Base-by-base conservation (phyloP, 2,113 vertebrate species). In the Gnathonemus longibarbis region DNA sequence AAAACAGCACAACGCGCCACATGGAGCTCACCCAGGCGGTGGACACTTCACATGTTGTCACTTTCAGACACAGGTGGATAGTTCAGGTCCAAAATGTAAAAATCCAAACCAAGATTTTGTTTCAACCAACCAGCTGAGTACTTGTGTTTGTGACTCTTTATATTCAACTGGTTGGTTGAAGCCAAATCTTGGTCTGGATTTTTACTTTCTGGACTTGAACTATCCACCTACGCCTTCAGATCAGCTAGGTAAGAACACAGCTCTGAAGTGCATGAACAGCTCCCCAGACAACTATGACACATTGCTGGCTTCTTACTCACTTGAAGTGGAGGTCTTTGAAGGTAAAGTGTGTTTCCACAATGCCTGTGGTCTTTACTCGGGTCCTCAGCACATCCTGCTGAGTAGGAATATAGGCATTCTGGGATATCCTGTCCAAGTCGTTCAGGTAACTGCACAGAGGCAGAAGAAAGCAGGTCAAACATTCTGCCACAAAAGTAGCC, bases 311-410 rank as follows among this genome's bases (percentile, higher is more conserved):
- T 77, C 27, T 52, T 49, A 96, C 98, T 97, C 93, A 99, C 98
- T 99, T 99, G 95, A 99, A 99, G 94, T 99, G 98, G 93, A 99
- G 97, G 93, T 99, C 98, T 95, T 99, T 99, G 96, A 99, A 99
- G 91, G 98, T 99, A 93, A 99, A 99, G 94, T 99, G 98, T 19
- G 98, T 99, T 95, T 99, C 98, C 93, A 99, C 98, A 92, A 99
- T 99, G 92, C 98, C 98, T 66, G 98, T 99, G 62, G 98, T 99
- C 96, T 99, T 99, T 93, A 99, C 98, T 94, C 98, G 96, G 92
- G 98, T 99, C 94, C 98, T 96, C 93, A 99, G 96, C 91, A 99
- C 98, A 10, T 99, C 98, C 94, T 99, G 98, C 89, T 99, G 98
- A 84, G 98, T 99, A 93, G 98, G 98, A 92, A 99, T 97, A 87